Evolutionary conservation across 2,797 vertebrate species (phyloP), one percentile per base, ranked within the genome.

Genomic region (Enteromius mattozi): DNA sequence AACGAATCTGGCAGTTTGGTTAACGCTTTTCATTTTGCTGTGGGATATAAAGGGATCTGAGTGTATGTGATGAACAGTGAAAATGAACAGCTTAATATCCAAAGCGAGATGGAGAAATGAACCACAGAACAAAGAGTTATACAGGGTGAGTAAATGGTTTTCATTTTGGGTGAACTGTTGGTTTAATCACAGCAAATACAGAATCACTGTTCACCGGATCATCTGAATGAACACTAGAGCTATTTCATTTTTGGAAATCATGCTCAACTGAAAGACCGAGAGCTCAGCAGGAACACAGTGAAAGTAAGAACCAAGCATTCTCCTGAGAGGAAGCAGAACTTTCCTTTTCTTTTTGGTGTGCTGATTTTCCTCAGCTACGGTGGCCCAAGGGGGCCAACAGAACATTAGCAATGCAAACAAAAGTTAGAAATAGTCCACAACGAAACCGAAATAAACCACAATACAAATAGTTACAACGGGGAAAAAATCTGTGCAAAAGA

Each of bases 1-100:
- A 94, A 90, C 42, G 86, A 91, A 89, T 91, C 83, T 91, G 90
- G 82, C 81, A 81, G 90, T 94, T 92, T 93, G 91, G 90, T 90
- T 87, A 93, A 91, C 90, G 87, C 86, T 91, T 90, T 24, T 90
- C 89, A 69, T 86, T 88, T 79, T 87, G 81, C 86, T 78, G 80
- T 86, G 70, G 42, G 21, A 24, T 77, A 75, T 56, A 68, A 68
- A 37, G 30, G 37, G 56, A 59, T 76, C n/a, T 4, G 37, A 40
- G 51, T 33, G 63, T 1, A 42, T 72, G 27, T 33, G 63, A 68
- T 40, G 47, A 49, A 42, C 6, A 1, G 16, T 49, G 51, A 35
- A 56, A 84, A n/a, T 49, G 1, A 82, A 63, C 37, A 49, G 40
- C 54, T 74, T 59, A 71, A 71, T 81, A 81, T 6, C 19, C 8